Conservation (phyloP, 2,888 invertebrate genomes). For the Stenoptilia bipunctidactyla region DNA sequence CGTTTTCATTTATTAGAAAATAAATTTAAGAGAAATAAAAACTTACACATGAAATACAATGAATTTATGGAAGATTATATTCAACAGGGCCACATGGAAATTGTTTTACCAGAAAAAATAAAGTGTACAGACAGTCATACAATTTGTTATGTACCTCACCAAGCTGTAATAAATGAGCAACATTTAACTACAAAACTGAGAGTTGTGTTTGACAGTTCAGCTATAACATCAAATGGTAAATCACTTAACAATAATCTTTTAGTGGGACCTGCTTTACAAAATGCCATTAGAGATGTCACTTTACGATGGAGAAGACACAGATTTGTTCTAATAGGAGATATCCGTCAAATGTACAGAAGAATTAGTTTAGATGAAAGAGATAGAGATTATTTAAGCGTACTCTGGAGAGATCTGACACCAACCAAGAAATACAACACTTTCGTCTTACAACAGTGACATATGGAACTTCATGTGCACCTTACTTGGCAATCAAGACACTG, state of each 20-base stretch:
- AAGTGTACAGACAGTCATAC: constrained; percentile 4
- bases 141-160: constrained; percentile 21
- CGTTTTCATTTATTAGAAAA: constrained; percentile 14
- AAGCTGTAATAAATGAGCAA: constrained; percentile 19
- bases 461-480: constrained; percentile 9
- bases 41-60: constrained; percentile 13
- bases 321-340: constrained; percentile 11
- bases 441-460: constrained; percentile 5
- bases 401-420: constrained; percentile 8
- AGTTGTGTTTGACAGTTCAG: constrained; percentile 16
- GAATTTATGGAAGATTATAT: constrained; percentile 18
- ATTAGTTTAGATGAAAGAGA: constrained; percentile 5
- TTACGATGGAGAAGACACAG: constrained; percentile 12
- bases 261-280: constrained; percentile 17
- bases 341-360: constrained; percentile 22
- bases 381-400: constrained; percentile 8
- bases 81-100: constrained; percentile 14
- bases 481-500: constrained; percentile 4
- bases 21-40: constrained; percentile 9
- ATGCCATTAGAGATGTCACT: constrained; percentile 16
- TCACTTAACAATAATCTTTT: constrained; percentile 16
- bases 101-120: constrained; percentile 2
- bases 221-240: constrained; percentile 6
- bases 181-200: constrained; percentile 2
- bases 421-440: neutral